These are phyloP conservation scores for Druceiella hillmani DNA, from an alignment of 2,888 invertebrate species.

Conservation along the genomic window DNA sequence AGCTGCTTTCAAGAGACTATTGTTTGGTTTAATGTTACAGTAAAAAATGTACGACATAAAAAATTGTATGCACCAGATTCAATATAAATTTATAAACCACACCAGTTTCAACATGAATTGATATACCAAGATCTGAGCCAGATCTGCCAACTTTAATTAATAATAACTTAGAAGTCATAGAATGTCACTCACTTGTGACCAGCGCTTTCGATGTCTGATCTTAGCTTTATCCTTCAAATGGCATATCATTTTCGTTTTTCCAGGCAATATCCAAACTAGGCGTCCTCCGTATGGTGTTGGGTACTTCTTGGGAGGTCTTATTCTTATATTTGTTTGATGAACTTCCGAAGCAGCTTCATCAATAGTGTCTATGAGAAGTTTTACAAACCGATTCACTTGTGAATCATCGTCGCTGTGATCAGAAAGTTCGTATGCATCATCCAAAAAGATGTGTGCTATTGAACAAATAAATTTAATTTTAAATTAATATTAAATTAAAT, in stretches of 20 bases:
- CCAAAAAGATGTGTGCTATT: constrained; percentile 76
- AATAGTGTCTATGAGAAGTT: constrained; percentile 63
- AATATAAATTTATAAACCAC: too few relatives aligned
- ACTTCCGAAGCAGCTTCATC: constrained; percentile 71
- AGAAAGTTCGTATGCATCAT: constrained; percentile 71
- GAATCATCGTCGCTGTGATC: constrained; percentile 62
- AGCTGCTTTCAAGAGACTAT: too few relatives aligned
- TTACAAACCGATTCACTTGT: constrained; percentile 77
- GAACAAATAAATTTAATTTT: not conserved
- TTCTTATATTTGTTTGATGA: constrained; percentile 56
- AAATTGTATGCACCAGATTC: too few relatives aligned
- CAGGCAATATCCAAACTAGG: constrained; percentile 78
- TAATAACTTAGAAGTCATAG: constrained; percentile 6
- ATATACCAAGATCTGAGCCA: too few relatives aligned
- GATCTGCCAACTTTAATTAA: constrained; percentile 6
- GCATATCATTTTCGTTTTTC: constrained; percentile 76
- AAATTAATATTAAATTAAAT: not conserved
- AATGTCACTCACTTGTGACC: constrained; percentile 68
- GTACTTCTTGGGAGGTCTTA: constrained; percentile 66
- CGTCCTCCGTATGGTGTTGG: constrained; percentile 85
- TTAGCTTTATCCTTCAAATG: constrained; percentile 87
- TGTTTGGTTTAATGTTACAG: too few relatives aligned
- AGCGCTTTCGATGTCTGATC: constrained; percentile 85
- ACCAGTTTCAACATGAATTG: too few relatives aligned
- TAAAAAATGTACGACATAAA: too few relatives aligned